These are phyloP conservation scores for Rhinoderma darwinii DNA, from an alignment of 2,113 vertebrate genomes.

Conservation along the genomic window DNA sequence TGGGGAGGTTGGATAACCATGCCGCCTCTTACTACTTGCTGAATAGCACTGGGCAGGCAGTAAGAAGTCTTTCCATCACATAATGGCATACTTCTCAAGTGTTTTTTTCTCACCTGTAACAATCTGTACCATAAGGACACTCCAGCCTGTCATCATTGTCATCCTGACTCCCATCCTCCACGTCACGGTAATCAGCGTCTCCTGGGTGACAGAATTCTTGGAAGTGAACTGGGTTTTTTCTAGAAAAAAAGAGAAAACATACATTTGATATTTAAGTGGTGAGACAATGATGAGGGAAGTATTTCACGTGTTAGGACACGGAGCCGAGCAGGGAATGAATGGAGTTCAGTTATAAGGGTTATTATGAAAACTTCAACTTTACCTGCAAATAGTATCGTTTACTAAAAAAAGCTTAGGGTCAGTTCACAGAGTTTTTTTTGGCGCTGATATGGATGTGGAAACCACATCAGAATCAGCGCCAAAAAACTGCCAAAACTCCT, in stretches of 20 bases:
- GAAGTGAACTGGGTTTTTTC: constrained; percentile 81
- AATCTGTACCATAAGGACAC: constrained; percentile 75
- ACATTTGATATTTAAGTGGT: not conserved
- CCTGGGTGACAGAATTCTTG: constrained; percentile 78
- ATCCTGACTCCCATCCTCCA: not conserved
- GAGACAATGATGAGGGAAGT: not conserved
- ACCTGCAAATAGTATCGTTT: too few species aligned
- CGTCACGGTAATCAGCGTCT: constrained; percentile 70
- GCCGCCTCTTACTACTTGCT: not conserved
- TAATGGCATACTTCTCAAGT: not conserved
- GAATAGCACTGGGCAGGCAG: not conserved
- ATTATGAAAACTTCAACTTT: too few species aligned
- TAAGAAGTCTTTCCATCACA: not conserved
- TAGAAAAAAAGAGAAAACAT: constrained; percentile 63
- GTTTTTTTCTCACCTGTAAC: constrained; percentile 73
- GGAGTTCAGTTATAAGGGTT: too few species aligned
- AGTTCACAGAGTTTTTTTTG: too few species aligned
- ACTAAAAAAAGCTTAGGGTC: too few species aligned
- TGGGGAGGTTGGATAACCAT: not conserved
- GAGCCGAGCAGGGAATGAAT: too few species aligned
- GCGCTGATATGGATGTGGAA: too few species aligned
- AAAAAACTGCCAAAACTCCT: too few species aligned
- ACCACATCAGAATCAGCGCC: too few species aligned
- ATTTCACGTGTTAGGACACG: too few species aligned
- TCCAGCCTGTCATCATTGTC: constrained; percentile 66